Conservation (phyloP, 2,797 vertebrate species). For the Sebastiscus albofasciatus region DNA sequence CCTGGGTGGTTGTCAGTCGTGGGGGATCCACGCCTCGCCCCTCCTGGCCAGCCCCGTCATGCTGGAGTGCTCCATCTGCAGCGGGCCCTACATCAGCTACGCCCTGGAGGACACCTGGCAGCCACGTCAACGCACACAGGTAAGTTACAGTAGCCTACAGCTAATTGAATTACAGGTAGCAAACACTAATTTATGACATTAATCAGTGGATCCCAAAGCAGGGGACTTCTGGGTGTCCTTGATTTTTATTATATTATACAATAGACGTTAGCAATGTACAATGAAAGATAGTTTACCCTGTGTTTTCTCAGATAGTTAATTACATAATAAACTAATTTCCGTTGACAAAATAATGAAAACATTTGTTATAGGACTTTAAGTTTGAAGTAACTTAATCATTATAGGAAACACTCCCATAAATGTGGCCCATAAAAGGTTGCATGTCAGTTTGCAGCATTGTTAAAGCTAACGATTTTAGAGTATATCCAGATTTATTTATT, state of each 20-base stretch:
- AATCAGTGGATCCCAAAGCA: neutral
- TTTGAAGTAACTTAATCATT: neutral
- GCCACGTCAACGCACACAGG: slow-evolving; percentile 85
- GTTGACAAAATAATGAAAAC: neutral
- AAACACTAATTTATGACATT: neutral
- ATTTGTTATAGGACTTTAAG: neutral
- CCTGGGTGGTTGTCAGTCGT: slow-evolving; percentile 64
- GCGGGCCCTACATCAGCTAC: slow-evolving; percentile 83
- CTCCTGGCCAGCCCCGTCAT: slow-evolving; percentile 79
- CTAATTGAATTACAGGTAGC: neutral
- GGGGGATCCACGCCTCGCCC: slow-evolving; percentile 70
- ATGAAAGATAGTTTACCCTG: neutral
- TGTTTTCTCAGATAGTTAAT: neutral
- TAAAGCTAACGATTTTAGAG: too few relatives aligned
- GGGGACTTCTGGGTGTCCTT: neutral
- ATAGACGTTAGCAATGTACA: neutral
- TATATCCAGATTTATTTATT: too few relatives aligned
- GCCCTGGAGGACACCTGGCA: slow-evolving; percentile 83
- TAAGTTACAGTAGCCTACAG: slow-evolving; percentile 17
- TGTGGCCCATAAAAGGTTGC: too few relatives aligned
- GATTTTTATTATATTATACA: neutral
- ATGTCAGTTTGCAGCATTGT: too few relatives aligned
- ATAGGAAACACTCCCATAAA: too few relatives aligned
- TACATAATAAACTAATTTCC: neutral
- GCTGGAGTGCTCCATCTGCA: slow-evolving; percentile 86